Percentiles rank a stretch among this genome's conserved stretches.
Conservation (phyloP, 1,140 invertebrate species). For the Ceratitis capitata region DNA sequence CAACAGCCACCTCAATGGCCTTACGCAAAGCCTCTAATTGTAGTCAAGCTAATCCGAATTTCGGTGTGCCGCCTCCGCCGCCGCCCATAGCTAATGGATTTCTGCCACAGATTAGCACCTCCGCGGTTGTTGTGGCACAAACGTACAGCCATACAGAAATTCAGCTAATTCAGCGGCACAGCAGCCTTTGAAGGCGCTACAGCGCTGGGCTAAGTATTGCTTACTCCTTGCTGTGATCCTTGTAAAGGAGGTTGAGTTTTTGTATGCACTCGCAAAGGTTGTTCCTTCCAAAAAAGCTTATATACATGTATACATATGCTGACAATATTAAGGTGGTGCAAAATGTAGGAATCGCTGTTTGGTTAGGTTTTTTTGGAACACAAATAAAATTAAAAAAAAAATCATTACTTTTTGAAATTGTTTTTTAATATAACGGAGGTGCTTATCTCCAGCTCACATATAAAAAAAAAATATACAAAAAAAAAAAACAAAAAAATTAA, state of each 20-base stretch:
- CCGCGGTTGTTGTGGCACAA: not conserved
- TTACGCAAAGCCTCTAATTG: conserved; percentile 33
- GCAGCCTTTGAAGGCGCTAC: not conserved
- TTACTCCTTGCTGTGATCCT: conserved; percentile 15
- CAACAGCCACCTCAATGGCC: not conserved
- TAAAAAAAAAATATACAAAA: too few species aligned
- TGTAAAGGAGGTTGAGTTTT: not conserved
- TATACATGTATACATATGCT: too few species aligned
- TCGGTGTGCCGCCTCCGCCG: conserved; percentile 11
- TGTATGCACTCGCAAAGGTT: not conserved
- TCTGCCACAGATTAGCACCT: conserved; percentile 36
- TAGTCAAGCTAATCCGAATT: conserved; percentile 33
- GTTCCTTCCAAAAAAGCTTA: too few species aligned
- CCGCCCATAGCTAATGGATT: conserved; percentile 34
- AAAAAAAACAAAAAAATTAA: too few species aligned
- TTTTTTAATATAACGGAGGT: too few species aligned
- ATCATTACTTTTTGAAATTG: too few species aligned
- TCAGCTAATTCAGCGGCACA: not conserved
- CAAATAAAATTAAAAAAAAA: too few species aligned
- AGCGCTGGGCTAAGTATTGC: not conserved
- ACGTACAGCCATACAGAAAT: not conserved
- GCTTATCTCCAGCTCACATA: too few species aligned
- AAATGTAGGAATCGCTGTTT: too few species aligned
- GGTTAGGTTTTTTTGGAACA: too few species aligned
- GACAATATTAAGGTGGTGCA: too few species aligned